Evolutionary conservation across 2,113 vertebrate genomes (phyloP), one percentile per base, ranked within the genome.

Genomic region (Pangasianodon hypophthalmus): DNA sequence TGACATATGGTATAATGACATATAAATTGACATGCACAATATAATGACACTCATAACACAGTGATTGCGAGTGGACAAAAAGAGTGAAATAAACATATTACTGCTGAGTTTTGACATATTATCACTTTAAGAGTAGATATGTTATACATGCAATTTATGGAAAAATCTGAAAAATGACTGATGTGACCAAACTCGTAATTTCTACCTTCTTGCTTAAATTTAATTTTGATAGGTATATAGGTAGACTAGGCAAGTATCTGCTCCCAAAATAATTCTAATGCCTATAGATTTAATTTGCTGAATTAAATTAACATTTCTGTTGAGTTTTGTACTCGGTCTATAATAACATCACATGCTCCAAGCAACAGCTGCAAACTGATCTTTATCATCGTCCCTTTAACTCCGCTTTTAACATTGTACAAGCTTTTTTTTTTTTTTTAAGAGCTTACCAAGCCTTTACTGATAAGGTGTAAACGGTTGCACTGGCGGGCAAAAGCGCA

Each of bases 401-500:
- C 48, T 88, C 71, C 24, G 9, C 14, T 1, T 29, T 56, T 18
- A 62, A 62, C 19, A 18, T 50, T 50, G 7, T 50, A 58, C 21
- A 21, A 83, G 32, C 21, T 29, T 48, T 46, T 46, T 26, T 1
- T 32, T 67, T 44, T 24, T 32, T 75, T 44, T 67, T 44, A 14
- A 19, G 41, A 48, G 41, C 7, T 84, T 58, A 83, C 26, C 24
- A 56, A 44, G 67, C n/a, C 18, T 80, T 41, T 11, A 62, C 86
- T 87, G 67, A 73, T 83, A 83, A 83, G 62, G 77, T 24, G 44
- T 46, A 62, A 90, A 86, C 79, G 29, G 85, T 46, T 56, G 6
- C 13, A 56, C 64, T 69, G 77, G 75, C 75, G 80, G 50, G 58
- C 58, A 89, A 79, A 71, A 83, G 16, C 14, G 13, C 50, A 83